Conservation (phyloP, 2,113 vertebrate species). For the Poeciliopsis occidentalis region DNA sequence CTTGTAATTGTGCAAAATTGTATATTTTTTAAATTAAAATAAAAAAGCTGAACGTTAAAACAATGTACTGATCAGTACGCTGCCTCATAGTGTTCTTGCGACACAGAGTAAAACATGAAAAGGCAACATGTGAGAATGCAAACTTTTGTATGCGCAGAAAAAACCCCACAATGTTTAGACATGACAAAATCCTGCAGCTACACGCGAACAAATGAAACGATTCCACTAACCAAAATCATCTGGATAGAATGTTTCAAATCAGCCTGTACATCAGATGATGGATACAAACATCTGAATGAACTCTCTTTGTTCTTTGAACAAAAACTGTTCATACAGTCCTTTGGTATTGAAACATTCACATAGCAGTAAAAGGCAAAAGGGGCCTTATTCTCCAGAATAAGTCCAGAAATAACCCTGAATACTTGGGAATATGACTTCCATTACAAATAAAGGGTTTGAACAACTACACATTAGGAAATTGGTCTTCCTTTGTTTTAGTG, state of each 20-base stretch:
- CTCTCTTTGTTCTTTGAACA: not conserved
- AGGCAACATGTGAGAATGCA: not conserved
- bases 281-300: not conserved
- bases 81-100: too few species aligned
- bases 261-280: not conserved
- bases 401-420: not conserved
- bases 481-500: not conserved
- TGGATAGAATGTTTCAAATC: not conserved
- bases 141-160: constrained; percentile 1
- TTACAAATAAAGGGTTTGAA: not conserved
- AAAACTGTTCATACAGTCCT: not conserved
- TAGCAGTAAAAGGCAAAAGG: not conserved
- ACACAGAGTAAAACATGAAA: not conserved
- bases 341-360: not conserved
- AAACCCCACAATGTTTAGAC: not conserved
- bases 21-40: too few species aligned
- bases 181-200: not conserved
- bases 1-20: too few species aligned
- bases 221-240: not conserved
- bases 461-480: not conserved
- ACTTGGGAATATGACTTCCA: not conserved
- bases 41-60: too few species aligned
- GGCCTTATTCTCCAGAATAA: not conserved
- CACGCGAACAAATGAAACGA: not conserved
- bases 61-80: too few species aligned